Conservation (phyloP, 2,888 invertebrate species). For the Acholoe squamosa region DNA sequence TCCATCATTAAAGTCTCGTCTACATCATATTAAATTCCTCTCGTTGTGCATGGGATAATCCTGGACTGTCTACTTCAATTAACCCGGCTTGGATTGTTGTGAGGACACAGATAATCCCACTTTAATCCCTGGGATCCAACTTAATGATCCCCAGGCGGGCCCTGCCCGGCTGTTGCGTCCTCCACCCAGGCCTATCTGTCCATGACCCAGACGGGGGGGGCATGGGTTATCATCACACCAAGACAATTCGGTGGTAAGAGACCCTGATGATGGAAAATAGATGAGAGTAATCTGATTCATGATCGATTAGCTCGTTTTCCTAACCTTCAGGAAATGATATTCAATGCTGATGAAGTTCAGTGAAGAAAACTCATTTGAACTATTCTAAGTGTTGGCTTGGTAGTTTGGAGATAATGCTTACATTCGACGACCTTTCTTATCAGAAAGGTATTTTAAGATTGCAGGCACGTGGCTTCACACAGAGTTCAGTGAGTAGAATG, state of each 20-base stretch:
- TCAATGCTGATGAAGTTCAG: not conserved
- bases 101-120: slow-evolving; percentile 29
- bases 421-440: no score
- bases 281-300: not conserved
- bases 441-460: no score
- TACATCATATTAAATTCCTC: not conserved
- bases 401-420: no score
- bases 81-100: slow-evolving; percentile 15
- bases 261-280: not conserved
- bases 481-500: no score
- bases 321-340: not conserved
- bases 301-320: not conserved
- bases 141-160: not conserved
- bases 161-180: not conserved
- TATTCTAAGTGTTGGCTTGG: no score
- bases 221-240: not conserved
- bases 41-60: not conserved
- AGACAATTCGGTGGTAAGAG: slow-evolving; percentile 2
- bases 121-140: slow-evolving; percentile 34
- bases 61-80: not conserved
- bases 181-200: not conserved
- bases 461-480: no score
- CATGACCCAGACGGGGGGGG: not conserved
- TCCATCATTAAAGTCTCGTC: not conserved
- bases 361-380: not conserved